phyloP scores from a whole-genome alignment of 2,888 invertebrate genomes.

The Harpagoxenus sublaevis region DNA sequence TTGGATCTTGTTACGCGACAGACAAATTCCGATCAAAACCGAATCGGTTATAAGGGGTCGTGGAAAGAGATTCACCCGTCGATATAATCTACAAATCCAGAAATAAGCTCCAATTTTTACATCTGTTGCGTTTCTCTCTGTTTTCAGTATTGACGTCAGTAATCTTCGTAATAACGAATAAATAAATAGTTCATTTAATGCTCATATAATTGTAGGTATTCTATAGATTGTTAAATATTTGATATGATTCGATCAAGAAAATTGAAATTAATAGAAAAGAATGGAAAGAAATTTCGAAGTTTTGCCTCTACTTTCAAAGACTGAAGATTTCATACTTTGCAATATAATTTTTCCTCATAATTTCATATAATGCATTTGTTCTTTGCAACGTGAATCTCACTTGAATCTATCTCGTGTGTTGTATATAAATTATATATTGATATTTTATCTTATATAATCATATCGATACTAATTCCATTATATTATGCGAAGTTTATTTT shows the following conservation, averaged over 20 bases:
- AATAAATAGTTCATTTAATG: background rate
- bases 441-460: background rate
- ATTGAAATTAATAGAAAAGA: background rate
- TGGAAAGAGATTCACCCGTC: background rate
- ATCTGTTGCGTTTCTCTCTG: background rate
- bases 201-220: background rate
- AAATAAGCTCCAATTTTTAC: background rate
- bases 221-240: background rate
- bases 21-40: background rate
- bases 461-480: background rate
- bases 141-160: background rate
- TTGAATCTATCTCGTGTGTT: background rate
- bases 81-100: background rate
- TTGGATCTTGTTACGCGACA: constrained; percentile 28
- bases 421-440: background rate
- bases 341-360: background rate
- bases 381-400: background rate
- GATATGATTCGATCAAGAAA: background rate
- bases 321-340: background rate
- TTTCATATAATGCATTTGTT: background rate
- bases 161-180: background rate
- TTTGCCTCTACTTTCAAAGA: background rate
- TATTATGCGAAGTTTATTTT: background rate
- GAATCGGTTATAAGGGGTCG: background rate
- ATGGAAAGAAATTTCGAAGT: background rate